A percentile compares a stretch with the other conserved stretches of the same genome.
phyloP scores from a whole-genome alignment of 2,113 vertebrate genomes.

The Cervus canadensis region DNA sequence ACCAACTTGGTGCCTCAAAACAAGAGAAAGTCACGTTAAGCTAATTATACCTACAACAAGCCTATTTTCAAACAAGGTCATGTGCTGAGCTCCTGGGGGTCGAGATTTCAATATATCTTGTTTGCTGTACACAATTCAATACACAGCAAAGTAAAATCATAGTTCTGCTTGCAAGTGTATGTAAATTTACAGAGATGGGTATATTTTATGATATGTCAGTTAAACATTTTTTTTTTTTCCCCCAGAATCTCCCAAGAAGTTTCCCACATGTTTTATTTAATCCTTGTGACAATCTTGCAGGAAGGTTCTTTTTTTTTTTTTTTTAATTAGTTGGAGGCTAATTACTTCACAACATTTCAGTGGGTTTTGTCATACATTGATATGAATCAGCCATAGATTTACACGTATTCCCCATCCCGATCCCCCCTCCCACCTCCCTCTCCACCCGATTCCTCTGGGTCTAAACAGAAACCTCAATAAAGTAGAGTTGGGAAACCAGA shows the following conservation, averaged over 20 bases:
- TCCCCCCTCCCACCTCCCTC: too few species aligned
- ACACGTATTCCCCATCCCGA: too few species aligned
- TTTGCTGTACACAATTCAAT: neutral
- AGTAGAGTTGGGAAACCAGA: neutral
- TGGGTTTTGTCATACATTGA: too few species aligned
- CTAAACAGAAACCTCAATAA: neutral
- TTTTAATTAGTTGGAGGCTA: too few species aligned
- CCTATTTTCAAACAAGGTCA: neutral
- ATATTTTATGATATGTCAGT: neutral
- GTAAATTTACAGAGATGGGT: neutral
- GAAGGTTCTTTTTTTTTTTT: too few species aligned
- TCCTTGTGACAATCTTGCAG: too few species aligned
- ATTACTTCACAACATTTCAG: too few species aligned
- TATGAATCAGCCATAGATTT: too few species aligned
- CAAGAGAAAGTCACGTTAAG: neutral
- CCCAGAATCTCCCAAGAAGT: too few species aligned
- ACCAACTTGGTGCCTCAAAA: neutral
- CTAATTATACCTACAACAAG: neutral
- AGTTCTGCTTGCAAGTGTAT: neutral
- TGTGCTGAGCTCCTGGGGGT: neutral
- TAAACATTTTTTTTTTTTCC: neutral
- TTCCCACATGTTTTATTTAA: too few species aligned
- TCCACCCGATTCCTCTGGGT: too few species aligned
- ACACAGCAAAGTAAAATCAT: neutral
- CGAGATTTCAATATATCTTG: neutral